These are phyloP conservation scores for Sander vitreus DNA, from an alignment of 2,113 vertebrate species.

Conservation along the genomic window DNA sequence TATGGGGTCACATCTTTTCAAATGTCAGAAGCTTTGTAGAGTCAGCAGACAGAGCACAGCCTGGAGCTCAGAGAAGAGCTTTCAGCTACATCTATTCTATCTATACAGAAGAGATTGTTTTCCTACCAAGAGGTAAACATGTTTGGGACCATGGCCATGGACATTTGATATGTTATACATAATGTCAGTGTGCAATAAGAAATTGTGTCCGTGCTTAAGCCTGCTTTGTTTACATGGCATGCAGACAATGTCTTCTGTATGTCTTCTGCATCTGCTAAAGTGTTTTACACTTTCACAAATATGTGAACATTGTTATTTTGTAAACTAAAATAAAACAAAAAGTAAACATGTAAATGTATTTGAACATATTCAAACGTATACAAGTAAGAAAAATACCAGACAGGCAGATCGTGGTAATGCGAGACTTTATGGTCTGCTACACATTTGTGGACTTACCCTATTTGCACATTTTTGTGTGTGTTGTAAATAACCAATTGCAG, in stretches of 20 bases:
- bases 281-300: not conserved
- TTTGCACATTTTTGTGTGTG: slow-evolving; percentile 4
- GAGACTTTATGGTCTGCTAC: not conserved
- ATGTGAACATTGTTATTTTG: not conserved
- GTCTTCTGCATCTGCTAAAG: not conserved
- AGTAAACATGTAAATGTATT: not conserved
- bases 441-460: not conserved
- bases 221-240: slow-evolving; percentile 4
- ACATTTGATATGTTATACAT: not conserved
- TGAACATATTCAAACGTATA: not conserved
- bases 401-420: not conserved
- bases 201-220: not conserved
- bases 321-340: not conserved
- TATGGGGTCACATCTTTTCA: slow-evolving; percentile 31
- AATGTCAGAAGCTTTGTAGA: slow-evolving; percentile 26
- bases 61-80: not conserved
- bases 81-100: slow-evolving; percentile 11
- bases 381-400: not conserved
- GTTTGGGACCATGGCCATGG: not conserved
- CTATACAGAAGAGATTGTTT: not conserved
- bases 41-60: slow-evolving; percentile 37
- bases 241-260: not conserved
- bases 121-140: not conserved
- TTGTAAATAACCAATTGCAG: slow-evolving; percentile 14
- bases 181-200: too few species aligned